phyloP scores from a whole-genome alignment of 2,888 invertebrate genomes.

The Carpatolechia fugitivella region DNA sequence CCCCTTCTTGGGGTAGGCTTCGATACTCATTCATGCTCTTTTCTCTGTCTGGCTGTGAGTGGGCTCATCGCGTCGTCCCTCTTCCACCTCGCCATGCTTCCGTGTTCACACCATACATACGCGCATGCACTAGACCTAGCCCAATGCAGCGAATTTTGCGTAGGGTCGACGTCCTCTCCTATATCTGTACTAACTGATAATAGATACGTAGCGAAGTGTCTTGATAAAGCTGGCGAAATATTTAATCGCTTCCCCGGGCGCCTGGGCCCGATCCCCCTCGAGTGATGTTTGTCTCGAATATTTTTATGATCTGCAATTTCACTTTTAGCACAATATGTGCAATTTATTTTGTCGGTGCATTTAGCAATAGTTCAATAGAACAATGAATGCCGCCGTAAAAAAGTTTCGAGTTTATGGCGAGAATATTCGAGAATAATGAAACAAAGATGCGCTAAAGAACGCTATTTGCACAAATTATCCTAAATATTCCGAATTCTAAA shows the following conservation, averaged over 20 bases:
- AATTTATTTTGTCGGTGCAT: slow-evolving; percentile 47
- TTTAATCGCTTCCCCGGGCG: slow-evolving; percentile 35
- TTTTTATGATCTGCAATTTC: slow-evolving; percentile 39
- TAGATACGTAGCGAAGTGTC: slow-evolving; percentile 31
- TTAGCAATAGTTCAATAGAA: slow-evolving; percentile 39
- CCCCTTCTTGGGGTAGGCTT: slow-evolving; percentile 72
- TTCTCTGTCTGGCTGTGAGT: slow-evolving; percentile 61
- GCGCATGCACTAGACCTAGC: slow-evolving; percentile 77
- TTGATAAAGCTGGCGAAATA: slow-evolving; percentile 46
- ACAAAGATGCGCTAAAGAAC: slow-evolving; percentile 49
- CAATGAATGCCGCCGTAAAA: slow-evolving; percentile 32
- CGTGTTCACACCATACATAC: slow-evolving; percentile 70
- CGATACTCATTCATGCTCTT: slow-evolving; percentile 76
- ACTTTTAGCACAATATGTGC: slow-evolving; percentile 51
- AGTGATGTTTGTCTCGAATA: slow-evolving; percentile 14
- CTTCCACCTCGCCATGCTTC: slow-evolving; percentile 59
- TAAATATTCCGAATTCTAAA: slow-evolving; percentile 23
- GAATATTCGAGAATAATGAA: slow-evolving; percentile 43
- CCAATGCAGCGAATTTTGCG: slow-evolving; percentile 80
- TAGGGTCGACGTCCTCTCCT: slow-evolving; percentile 74
- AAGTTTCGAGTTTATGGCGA: slow-evolving; percentile 47
- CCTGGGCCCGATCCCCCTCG: slow-evolving; percentile 17
- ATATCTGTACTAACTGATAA: slow-evolving; percentile 46
- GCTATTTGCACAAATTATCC: slow-evolving; percentile 66
- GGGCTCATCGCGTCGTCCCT: slow-evolving; percentile 59